Conservation (phyloP, 2,113 vertebrate genomes). For the Gallinago media region DNA sequence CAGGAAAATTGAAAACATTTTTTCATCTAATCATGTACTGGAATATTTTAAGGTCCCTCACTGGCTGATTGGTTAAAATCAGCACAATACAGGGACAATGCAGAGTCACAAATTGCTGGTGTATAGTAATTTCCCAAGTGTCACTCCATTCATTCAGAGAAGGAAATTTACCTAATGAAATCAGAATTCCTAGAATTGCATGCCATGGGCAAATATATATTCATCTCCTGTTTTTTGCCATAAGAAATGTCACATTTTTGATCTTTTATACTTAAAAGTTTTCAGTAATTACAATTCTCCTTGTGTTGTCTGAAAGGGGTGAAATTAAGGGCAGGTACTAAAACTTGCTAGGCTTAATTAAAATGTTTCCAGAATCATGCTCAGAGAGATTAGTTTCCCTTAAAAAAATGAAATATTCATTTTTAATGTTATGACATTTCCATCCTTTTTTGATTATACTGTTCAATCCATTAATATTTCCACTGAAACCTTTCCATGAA, state of each 20-base stretch:
- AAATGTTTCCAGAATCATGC: background rate
- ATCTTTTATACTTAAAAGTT: background rate
- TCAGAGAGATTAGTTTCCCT: background rate
- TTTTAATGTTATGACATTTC: slow-evolving; percentile 1
- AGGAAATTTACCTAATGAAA: background rate
- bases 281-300: background rate
- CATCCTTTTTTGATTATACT: background rate
- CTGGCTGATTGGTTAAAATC: background rate
- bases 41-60: background rate
- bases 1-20: background rate
- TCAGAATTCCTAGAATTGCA: background rate
- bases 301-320: background rate
- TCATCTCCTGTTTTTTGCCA: background rate
- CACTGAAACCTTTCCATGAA: background rate
- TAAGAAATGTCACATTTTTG: background rate
- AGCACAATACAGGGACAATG: background rate
- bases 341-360: background rate
- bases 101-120: background rate
- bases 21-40: background rate
- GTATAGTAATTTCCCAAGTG: background rate
- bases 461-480: slow-evolving; percentile 6
- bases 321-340: background rate
- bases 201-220: background rate
- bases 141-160: background rate
- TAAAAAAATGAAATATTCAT: background rate